Percentiles rank a stretch among this genome's conserved stretches.
Conservation (phyloP, 2,113 vertebrate species). For the Tapirus terrestris region DNA sequence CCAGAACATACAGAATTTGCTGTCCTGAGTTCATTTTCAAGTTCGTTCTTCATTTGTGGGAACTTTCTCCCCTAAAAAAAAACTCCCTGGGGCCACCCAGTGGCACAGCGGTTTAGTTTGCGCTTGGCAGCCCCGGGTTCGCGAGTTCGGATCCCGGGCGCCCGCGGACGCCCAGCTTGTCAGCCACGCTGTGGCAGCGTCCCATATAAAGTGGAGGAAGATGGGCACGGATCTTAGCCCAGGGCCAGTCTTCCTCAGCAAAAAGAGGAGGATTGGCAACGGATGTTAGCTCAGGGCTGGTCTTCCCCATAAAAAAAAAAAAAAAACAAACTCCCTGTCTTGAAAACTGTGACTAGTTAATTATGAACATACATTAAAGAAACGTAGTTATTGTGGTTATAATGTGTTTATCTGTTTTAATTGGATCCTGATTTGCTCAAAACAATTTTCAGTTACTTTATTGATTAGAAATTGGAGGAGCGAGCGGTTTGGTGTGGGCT, state of each 20-base stretch:
- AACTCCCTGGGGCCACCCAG: too few relatives aligned
- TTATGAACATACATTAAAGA: not conserved
- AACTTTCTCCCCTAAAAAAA: not conserved
- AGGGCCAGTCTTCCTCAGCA: too few relatives aligned
- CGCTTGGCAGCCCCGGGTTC: too few relatives aligned
- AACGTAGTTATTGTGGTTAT: not conserved
- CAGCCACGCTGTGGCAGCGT: too few relatives aligned
- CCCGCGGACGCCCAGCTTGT: too few relatives aligned
- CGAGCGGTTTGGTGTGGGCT: not conserved
- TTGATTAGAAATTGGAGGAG: not conserved
- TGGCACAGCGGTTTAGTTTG: too few relatives aligned
- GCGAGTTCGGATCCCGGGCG: too few relatives aligned
- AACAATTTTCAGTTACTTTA: not conserved
- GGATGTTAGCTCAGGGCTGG: too few relatives aligned
- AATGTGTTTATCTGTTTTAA: conserved; percentile 6
- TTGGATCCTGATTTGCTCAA: not conserved
- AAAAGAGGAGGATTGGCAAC: too few relatives aligned
- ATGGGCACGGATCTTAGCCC: too few relatives aligned
- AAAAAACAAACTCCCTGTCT: not conserved
- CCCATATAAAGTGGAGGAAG: too few relatives aligned
- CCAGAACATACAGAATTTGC: not conserved
- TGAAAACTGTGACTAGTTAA: conserved; percentile 11
- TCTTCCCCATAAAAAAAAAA: not conserved
- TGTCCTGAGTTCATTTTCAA: conserved; percentile 18
- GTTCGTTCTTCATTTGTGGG: not conserved